Conservation (phyloP, 2,888 invertebrate genomes). For the Lasioglossum villosulum region DNA sequence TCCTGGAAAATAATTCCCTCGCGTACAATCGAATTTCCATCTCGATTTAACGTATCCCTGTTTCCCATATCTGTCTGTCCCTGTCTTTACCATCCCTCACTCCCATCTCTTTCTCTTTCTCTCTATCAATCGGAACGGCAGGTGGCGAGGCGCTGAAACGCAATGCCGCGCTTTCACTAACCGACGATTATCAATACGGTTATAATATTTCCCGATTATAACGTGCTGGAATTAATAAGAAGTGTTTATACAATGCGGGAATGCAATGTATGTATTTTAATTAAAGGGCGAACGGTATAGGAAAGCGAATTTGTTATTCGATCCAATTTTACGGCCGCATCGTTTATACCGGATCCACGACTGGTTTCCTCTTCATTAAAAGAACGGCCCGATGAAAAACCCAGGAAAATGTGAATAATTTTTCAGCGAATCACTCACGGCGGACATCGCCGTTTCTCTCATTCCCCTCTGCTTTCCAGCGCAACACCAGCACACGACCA, state of each 20-base stretch:
- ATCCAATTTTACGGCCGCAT: constrained; percentile 1
- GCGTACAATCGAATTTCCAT: constrained; percentile 36
- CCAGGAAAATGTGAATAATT: constrained; percentile 24
- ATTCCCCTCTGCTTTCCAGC: background rate
- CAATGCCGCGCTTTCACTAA: constrained; percentile 8
- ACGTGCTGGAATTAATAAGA: constrained; percentile 34
- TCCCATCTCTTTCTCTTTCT: background rate
- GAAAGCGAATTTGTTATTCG: constrained; percentile 15
- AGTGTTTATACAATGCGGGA: constrained; percentile 30
- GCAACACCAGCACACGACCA: background rate
- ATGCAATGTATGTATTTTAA: constrained; percentile 20
- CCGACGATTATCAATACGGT: constrained; percentile 23
- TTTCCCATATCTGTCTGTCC: background rate
- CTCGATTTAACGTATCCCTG: constrained; percentile 30
- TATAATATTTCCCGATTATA: constrained; percentile 29
- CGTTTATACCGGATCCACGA: background rate
- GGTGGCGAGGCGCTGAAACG: background rate
- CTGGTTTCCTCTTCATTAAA: background rate
- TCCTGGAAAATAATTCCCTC: constrained; percentile 34
- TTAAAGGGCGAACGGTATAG: constrained; percentile 9
- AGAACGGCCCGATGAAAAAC: background rate
- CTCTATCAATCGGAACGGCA: background rate
- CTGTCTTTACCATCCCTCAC: background rate
- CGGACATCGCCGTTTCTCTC: background rate
- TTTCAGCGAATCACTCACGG: background rate